phyloP scores from a whole-genome alignment of 2,888 invertebrate genomes.

The Physocephala rufipes region DNA sequence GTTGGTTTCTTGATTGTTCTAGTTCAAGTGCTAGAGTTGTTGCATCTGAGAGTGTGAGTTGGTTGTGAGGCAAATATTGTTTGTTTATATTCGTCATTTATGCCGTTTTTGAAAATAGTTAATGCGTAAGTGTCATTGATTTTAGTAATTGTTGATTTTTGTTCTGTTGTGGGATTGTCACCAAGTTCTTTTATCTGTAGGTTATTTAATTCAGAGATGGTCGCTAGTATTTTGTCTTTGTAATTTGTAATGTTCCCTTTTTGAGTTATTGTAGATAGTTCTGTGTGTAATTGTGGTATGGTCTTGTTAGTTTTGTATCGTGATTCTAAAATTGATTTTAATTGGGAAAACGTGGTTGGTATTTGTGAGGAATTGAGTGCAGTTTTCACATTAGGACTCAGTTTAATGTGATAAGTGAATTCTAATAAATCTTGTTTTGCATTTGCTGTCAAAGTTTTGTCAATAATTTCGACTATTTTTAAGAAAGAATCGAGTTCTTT shows the following conservation, averaged over 20 bases:
- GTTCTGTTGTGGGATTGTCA: no score
- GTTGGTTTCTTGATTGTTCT: no score
- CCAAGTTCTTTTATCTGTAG: no score
- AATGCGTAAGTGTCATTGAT: no score
- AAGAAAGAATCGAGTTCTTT: neutral
- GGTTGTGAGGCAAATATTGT: no score
- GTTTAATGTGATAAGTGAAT: slow-evolving; percentile 10
- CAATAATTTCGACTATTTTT: neutral
- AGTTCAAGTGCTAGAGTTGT: no score
- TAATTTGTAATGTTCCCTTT: neutral
- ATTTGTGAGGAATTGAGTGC: slow-evolving; percentile 5
- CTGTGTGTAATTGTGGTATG: slow-evolving; percentile 6
- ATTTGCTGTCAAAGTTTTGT: neutral
- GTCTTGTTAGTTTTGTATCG: neutral
- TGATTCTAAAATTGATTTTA: neutral
- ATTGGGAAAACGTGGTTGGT: neutral
- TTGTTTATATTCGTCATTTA: no score
- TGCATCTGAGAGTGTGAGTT: no score
- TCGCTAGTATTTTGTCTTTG: slow-evolving; percentile 14
- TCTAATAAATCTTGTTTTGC: slow-evolving; percentile 12
- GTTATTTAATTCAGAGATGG: no score
- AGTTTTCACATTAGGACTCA: slow-evolving; percentile 4
- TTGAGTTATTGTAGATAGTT: neutral
- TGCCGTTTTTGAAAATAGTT: no score
- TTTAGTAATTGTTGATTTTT: no score